Evolutionary conservation across 2,797 vertebrate species (phyloP), one percentile per base, ranked within the genome.

Genomic region (Podarcis siculus): DNA sequence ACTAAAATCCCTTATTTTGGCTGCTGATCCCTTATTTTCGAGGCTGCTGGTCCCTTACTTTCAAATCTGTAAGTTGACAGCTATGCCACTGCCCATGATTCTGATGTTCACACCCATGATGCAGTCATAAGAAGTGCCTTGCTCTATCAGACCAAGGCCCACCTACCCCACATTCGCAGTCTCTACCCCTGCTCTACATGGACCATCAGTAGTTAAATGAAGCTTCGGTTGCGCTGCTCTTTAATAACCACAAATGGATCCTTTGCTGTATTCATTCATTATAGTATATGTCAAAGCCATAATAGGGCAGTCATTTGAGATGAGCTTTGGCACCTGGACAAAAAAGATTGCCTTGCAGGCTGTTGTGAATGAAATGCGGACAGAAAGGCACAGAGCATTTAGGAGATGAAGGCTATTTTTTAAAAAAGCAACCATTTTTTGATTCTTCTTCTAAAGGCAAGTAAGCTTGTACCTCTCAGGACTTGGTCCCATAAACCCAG

Each of bases 281-380:
- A 27, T 90, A 83, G 35, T 1, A 6, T 83, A 83, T 88, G 72
- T 37, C 10, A 75, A 86, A 64, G 76, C 78, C 25, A 79, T 78
- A 73, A 88, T 17, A 86, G n/a, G 45, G 79, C 61, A 39, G 81
- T 73, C 42, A 82, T 4, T 90, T 89, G 91, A 92, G 89, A 90
- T 85, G 21, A 58, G n/a, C 15, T 21, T 88, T 88, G 94, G 91
- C 91, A 58, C 91, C 91, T 39, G 80, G 88, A 89, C 86, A 94
- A 77, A 85, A 27, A 3, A 78, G 86, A 83, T 92, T 37, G 55
- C 61, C 90, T 94, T 92, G 0, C 0, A 91, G 76, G 12, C 58
- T 3, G 0, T 0, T 90, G 76, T 78, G 85, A 92, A 82, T 58
- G 8, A 90, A 93, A 90, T 21, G 55, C 55, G 17, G 58, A 90